Evolutionary conservation across 2,113 vertebrate species (phyloP), one percentile per base, ranked within the genome.

Genomic region (Pungitius pungitius): DNA sequence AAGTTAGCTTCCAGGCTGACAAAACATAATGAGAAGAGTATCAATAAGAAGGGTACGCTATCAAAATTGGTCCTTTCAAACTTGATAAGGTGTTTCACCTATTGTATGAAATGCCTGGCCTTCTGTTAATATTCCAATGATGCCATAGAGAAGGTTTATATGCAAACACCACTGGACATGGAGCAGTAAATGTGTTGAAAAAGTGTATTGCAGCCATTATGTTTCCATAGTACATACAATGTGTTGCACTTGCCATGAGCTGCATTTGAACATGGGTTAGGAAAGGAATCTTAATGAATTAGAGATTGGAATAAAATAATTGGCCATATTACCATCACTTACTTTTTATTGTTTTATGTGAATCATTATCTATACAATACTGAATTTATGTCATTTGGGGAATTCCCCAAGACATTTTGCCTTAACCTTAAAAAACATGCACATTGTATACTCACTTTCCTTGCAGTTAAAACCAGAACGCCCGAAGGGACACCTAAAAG

Each of bases 401-500:
- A 15, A 14, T 17, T 18, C 40, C 10, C 39, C 33, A 15, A 11
- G 26, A 22, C 12, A 10, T 49, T 20, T 63, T 40, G 22, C 1
- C 27, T n/a, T 42, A 17, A 51, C 20, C 18, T 8, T 47, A 1
- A 75, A 39, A 67, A 11, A 54, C 20, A 49, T 26, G 14, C 7
- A n/a, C 10, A 40, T 1, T 56, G 10, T 15, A 71, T 85, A 93
- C 93, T 94, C 85, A 94, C 94, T 10, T 39, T 94, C 90, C 0
- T 4, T 0, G 73, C 94, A 94, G 73, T 93, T 86, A 0, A 92
- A 87, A 64, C 94, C 94, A 43, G 89, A 73, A 17, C 54, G 72
- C 13, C 93, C 93, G 85, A 89, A 93, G 0, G 17, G 0, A 68
- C 94, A 94, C 0, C 94, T 94, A 77, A 75, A 85, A 90, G 33